Conservation (phyloP, 2,888 invertebrate species). For the Pterobdella sp. region DNA sequence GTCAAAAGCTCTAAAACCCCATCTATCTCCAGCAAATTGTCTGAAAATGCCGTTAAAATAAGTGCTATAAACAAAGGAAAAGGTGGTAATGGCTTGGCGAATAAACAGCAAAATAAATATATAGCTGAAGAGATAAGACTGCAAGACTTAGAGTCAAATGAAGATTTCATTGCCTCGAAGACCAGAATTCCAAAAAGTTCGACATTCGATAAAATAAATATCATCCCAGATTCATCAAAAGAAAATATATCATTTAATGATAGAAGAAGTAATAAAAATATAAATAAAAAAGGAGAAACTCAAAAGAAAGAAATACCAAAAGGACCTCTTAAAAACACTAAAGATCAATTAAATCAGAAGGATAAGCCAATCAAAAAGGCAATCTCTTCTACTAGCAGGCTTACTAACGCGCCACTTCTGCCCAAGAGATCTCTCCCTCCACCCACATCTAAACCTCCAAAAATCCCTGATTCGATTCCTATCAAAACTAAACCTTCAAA, state of each 20-base stretch:
- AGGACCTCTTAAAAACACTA: too few relatives aligned
- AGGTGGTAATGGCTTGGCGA: background rate
- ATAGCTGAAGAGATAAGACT: background rate
- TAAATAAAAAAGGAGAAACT: background rate
- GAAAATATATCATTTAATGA: background rate
- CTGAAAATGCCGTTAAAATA: conserved; percentile 7
- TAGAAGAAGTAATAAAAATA: background rate
- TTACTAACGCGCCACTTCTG: too few relatives aligned
- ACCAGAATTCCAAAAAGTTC: conserved; percentile 21
- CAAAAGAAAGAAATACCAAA: too few relatives aligned
- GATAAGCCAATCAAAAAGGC: too few relatives aligned
- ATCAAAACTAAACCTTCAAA: too few relatives aligned
- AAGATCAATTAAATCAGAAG: too few relatives aligned
- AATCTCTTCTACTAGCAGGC: too few relatives aligned
- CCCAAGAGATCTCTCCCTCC: too few relatives aligned
- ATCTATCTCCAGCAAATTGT: background rate
- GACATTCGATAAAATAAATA: conserved; percentile 28
- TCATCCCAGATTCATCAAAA: background rate
- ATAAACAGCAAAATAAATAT: background rate
- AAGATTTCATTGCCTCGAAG: background rate
- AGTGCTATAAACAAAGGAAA: background rate
- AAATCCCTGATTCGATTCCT: too few relatives aligned
- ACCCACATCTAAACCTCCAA: too few relatives aligned
- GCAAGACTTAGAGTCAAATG: background rate
- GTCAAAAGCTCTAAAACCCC: conserved; percentile 6